These are phyloP conservation scores for Sceliomorpha sp. DNA, from an alignment of 2,888 invertebrate species.

Conservation along the genomic window DNA sequence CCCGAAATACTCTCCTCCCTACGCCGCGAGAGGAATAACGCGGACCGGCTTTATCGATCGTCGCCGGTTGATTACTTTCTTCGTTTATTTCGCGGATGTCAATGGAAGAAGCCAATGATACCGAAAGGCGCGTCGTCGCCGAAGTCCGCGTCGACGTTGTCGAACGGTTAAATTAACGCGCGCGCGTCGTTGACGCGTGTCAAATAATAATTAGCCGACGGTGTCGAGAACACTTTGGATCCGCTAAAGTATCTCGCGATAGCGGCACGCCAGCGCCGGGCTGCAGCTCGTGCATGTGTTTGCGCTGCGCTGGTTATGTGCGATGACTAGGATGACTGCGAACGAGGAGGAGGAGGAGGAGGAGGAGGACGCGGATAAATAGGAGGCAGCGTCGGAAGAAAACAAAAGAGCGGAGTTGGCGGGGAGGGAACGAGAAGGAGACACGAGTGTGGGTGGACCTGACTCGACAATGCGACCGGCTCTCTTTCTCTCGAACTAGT, in stretches of 20 bases:
- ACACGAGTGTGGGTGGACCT: conserved; percentile 41
- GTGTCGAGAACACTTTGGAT: conserved; percentile 42
- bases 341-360: neutral
- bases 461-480: conserved; percentile 18
- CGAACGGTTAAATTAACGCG: conserved; percentile 40
- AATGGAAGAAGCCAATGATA: too few species aligned
- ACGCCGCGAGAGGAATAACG: too few species aligned
- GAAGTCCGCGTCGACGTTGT: too few species aligned
- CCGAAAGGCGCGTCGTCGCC: too few species aligned
- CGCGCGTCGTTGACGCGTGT: conserved; percentile 57
- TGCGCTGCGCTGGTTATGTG: too few species aligned
- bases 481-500: conserved; percentile 13
- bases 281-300: conserved; percentile 6
- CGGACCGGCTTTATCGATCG: too few species aligned
- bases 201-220: conserved; percentile 65
- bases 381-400: conserved; percentile 18
- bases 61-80: too few species aligned
- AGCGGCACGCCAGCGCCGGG: conserved; percentile 6
- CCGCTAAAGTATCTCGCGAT: conserved; percentile 32
- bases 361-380: conserved; percentile 12
- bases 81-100: too few species aligned
- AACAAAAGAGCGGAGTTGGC: conserved; percentile 37
- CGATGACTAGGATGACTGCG: conserved; percentile 5
- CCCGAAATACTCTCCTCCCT: too few species aligned
- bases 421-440: neutral